phyloP scores from a whole-genome alignment of 2,113 vertebrate species.

The Dromiciops gliroides region DNA sequence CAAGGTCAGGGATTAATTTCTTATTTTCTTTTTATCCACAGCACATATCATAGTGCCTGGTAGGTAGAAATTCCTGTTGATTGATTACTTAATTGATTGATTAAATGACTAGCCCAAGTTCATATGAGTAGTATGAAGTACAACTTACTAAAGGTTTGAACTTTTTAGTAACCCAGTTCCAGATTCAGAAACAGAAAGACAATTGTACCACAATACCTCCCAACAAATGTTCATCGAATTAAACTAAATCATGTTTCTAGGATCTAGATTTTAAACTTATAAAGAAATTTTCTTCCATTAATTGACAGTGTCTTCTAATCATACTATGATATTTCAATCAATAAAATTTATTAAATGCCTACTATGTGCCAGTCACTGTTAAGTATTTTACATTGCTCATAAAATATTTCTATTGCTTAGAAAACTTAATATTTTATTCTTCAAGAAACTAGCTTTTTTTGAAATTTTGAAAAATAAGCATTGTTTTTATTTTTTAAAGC shows the following conservation, averaged over 20 bases:
- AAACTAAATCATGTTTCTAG: background rate
- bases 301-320: background rate
- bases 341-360: conserved; percentile 8
- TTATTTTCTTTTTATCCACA: background rate
- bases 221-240: background rate
- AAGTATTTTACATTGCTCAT: conserved; percentile 17
- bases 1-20: background rate
- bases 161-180: background rate
- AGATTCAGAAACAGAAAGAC: background rate
- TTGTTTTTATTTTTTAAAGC: background rate
- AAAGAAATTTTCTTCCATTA: background rate
- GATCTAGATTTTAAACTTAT: background rate
- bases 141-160: background rate
- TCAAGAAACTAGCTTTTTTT: background rate
- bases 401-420: conserved; percentile 17
- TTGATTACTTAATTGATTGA: background rate
- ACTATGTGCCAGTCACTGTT: background rate
- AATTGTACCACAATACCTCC: background rate
- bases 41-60: background rate
- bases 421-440: background rate
- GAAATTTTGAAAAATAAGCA: background rate
- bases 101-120: background rate
- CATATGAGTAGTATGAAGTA: background rate
- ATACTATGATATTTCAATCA: background rate
- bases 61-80: background rate